These are phyloP conservation scores for Percopsis transmontana DNA, from an alignment of 2,113 vertebrate species.

Conservation along the genomic window DNA sequence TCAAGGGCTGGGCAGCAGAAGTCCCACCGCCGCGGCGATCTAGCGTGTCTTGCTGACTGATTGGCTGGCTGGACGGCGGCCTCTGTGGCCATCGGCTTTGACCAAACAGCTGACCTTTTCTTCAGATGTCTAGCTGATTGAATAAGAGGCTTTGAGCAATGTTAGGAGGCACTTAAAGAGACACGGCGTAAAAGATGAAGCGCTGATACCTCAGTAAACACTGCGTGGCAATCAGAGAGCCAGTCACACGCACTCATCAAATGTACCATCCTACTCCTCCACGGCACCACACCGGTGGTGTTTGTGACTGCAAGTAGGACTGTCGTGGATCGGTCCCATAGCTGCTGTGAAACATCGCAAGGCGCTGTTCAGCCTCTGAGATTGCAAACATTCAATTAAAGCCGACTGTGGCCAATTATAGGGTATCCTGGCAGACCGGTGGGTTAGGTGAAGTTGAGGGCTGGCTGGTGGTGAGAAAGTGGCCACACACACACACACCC, in stretches of 20 bases:
- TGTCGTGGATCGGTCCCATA: conserved; percentile 33
- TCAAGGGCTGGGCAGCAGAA: conserved; percentile 36
- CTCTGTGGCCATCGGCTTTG: conserved; percentile 48
- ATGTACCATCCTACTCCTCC: not conserved
- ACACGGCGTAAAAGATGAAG: conserved; percentile 38
- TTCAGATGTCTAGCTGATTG: conserved; percentile 55
- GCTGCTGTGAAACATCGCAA: conserved; percentile 52
- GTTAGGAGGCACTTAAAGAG: conserved; percentile 40
- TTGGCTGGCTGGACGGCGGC: conserved; percentile 38
- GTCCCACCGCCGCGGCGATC: conserved; percentile 34
- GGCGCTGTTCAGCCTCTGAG: conserved; percentile 55
- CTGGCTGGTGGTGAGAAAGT: conserved; percentile 29
- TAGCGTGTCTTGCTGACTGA: conserved; percentile 28
- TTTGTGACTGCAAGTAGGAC: conserved; percentile 14
- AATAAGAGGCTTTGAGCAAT: conserved; percentile 57
- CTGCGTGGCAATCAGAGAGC: conserved; percentile 5
- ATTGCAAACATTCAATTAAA: conserved; percentile 60
- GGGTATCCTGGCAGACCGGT: conserved; percentile 47
- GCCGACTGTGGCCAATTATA: conserved; percentile 69
- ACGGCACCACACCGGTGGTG: not conserved
- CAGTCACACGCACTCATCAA: not conserved
- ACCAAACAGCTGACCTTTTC: conserved; percentile 63
- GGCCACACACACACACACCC: conserved; percentile 1
- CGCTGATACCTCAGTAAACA: not conserved
- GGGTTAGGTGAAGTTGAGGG: conserved; percentile 25